phyloP scores from a whole-genome alignment of 1,140 invertebrate genomes.

The Dendrolimus punctatus region DNA sequence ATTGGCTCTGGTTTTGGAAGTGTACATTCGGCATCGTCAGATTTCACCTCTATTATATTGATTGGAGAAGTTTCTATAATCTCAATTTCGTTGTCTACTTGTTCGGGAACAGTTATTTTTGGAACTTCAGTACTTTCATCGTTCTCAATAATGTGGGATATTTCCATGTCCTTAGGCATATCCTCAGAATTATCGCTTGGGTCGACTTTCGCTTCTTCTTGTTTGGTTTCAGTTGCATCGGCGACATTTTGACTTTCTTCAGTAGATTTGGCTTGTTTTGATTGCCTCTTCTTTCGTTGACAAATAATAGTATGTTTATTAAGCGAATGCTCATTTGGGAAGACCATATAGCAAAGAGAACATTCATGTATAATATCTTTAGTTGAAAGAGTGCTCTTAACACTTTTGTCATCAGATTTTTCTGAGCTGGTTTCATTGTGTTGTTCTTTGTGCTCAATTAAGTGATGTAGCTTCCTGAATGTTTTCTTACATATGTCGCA shows the following conservation, averaged over 20 bases:
- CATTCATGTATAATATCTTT: constrained; percentile 71
- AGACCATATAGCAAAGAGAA: constrained; percentile 69
- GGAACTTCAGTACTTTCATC: not conserved
- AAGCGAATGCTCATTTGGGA: constrained; percentile 67
- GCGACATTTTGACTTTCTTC: constrained; percentile 14
- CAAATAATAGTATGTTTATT: constrained; percentile 63
- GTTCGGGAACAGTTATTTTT: too few species aligned
- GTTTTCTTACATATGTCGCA: constrained; percentile 68
- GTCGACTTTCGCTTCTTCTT: constrained; percentile 12
- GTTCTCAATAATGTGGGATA: not conserved
- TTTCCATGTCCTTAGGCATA: not conserved
- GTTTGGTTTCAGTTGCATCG: constrained; percentile 9
- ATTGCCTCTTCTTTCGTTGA: constrained; percentile 58
- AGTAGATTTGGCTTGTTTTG: constrained; percentile 31
- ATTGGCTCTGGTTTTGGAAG: too few species aligned
- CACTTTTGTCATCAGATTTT: constrained; percentile 59
- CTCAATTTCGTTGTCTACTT: constrained; percentile 3
- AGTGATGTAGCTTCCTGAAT: constrained; percentile 62
- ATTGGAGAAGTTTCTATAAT: not conserved
- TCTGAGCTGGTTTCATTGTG: constrained; percentile 60
- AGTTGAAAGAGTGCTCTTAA: constrained; percentile 54
- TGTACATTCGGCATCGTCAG: constrained; percentile 1
- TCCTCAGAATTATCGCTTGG: constrained; percentile 1
- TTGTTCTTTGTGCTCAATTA: constrained; percentile 65
- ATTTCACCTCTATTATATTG: constrained; percentile 3